Base-by-base conservation (phyloP, 2,888 invertebrate species). In the Strigamia crassipes region DNA sequence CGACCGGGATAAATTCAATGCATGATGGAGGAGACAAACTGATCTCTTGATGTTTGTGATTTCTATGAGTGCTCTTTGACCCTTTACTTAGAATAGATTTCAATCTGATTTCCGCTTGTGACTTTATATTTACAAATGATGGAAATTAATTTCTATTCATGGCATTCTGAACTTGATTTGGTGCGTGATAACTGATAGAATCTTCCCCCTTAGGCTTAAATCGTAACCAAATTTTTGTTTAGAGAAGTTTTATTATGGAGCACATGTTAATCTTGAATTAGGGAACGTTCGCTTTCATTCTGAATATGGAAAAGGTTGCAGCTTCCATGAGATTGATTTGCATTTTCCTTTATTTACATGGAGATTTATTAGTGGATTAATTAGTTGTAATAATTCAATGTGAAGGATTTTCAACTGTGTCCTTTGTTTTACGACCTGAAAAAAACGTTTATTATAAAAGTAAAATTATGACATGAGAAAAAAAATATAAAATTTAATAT, bases 231-330 rank as follows among this genome's bases (percentile, higher is more conserved):
- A 73, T 73, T 73, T 73, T 73, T 31, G 23, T 73, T 73, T 73
- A 73, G 73, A 27, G 31, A 27, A 73, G 73, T 73, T 73, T 56
- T 73, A 73, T 73, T 73, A 73, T 73, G 73, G 73, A 73, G 73
- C 73, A 73, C 73, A n/a, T 27, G 31, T 23, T 10, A 73, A 27
- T 27, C 27, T 73, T 31, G 27, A 73, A 13, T 15, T 3, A 73
- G 73, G 73, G 31, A 73, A 27, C 27, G 73, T 73, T 73, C 27
- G 73, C 73, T 73, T 73, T 73, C 73, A 27, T 73, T 13, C 73
- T 73, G 73, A 73, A 73, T 73, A 73, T 73, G 73, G 73, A 73
- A 73, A 73, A 27, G 31, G 73, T 73, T 73, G 73, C 73, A 73
- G 73, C 73, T 73, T 73, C 73, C 73, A 27, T 73, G n/a, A 10